phyloP scores from a whole-genome alignment of 2,888 invertebrate genomes.

The Acrobasis repandana region DNA sequence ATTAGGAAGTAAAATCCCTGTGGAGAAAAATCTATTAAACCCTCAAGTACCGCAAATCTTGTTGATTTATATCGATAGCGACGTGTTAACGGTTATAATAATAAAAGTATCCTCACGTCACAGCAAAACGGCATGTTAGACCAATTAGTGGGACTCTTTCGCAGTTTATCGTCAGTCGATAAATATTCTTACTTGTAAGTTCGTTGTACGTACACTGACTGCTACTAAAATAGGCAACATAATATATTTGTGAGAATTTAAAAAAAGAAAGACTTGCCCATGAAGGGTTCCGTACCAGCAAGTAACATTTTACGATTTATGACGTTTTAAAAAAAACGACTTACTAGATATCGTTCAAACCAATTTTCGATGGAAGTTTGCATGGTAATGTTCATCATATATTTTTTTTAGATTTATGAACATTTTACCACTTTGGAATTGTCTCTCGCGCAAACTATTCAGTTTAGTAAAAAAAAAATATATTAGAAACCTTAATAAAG shows the following conservation, averaged over 20 bases:
- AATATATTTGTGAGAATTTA: not conserved
- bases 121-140: not conserved
- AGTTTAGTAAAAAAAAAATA: no score
- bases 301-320: no score
- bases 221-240: not conserved
- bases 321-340: no score
- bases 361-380: no score
- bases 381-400: no score
- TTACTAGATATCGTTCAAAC: no score
- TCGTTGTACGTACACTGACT: not conserved
- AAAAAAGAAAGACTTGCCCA: no score
- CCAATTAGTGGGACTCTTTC: constrained; percentile 8
- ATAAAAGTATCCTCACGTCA: not conserved
- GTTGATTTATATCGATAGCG: not conserved
- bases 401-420: no score
- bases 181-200: not conserved
- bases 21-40: not conserved
- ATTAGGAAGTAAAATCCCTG: not conserved
- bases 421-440: no score
- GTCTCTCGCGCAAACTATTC: no score
- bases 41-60: not conserved
- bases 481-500: no score
- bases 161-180: not conserved
- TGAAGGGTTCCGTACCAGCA: no score
- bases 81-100: constrained; percentile 1